Evolutionary conservation across 2,888 invertebrate species (phyloP), one percentile per base, ranked within the genome.

Genomic region (Morinoia aosen): DNA sequence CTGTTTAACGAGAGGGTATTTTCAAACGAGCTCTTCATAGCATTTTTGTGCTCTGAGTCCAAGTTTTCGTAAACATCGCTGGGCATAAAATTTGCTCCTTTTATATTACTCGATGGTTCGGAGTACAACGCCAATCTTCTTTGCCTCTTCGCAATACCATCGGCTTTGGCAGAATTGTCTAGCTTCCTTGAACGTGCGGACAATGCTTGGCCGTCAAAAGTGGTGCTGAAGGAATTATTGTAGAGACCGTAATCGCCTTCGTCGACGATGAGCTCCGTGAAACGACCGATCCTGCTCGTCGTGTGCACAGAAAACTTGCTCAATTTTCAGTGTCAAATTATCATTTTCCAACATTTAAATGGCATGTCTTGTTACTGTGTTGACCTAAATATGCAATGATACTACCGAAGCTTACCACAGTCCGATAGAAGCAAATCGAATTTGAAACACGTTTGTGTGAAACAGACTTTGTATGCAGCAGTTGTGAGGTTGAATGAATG

Each of bases 241-340:
- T 96, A 96, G 25, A 95, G 91, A 5, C 76, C 95, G 48, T 95
- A 95, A 57, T 96, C 96, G 16, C 96, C 96, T 39, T 96, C 96
- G 58, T 96, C 96, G 57, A 95, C 96, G 16, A 64, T 57, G 16
- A 96, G n/a, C 94, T 96, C 96, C 14, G 90, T 91, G 94, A 95
- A 96, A 39, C 93, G 39, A 57, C 93, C 93, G 33, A 93, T 58
- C 40, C 93, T 93, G 93, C 76, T 33, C 76, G 76, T 76, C 25
- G 76, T 76, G 76, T 76, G 33, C 76, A 76, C 16, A 25, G 25
- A 76, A 76, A 76, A 76, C 76, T 16, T 76, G 76, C 33, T 76
- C 76, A 76, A 19, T 76, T 76, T 76, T 33, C 33, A 25, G 8
- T 33, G 25, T 33, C 19, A 76, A 61, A 61, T 61, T 7, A 76